Conservation (phyloP, 2,113 vertebrate species). For the Hydrolagus affinis region DNA sequence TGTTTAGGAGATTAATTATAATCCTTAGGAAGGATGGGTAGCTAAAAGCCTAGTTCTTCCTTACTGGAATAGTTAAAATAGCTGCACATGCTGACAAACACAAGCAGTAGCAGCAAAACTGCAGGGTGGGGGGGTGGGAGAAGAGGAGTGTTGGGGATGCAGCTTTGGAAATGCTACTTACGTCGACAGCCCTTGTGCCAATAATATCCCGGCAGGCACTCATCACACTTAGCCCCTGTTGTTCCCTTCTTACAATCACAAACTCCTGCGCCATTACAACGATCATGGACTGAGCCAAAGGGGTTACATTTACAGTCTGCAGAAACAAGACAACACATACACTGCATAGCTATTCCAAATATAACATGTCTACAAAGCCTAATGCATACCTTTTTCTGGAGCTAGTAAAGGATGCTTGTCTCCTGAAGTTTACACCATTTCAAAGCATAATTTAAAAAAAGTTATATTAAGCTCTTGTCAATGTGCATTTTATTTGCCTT, state of each 20-base stretch:
- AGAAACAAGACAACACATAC: constrained; percentile 87
- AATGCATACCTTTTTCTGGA: too few species aligned
- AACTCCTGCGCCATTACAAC: constrained; percentile 97
- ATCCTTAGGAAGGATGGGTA: too few species aligned
- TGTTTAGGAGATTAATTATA: too few species aligned
- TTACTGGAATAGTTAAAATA: too few species aligned
- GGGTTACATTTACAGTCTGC: constrained; percentile 98
- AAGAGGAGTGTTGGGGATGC: constrained; percentile 45
- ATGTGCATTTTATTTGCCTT: too few species aligned
- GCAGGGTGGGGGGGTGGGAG: neutral
- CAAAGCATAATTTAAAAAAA: too few species aligned
- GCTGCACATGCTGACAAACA: too few species aligned
- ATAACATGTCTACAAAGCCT: neutral
- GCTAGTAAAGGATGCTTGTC: too few species aligned
- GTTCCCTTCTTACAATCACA: constrained; percentile 97
- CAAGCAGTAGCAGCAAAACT: too few species aligned
- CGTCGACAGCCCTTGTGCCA: constrained; percentile 96
- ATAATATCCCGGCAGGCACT: constrained; percentile 93
- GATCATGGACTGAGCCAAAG: constrained; percentile 88
- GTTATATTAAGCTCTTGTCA: too few species aligned
- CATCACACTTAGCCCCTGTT: constrained; percentile 89
- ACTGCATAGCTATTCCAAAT: constrained; percentile 31
- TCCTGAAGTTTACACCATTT: too few species aligned
- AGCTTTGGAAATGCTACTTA: constrained; percentile 73
- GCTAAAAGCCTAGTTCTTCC: too few species aligned